phyloP scores from a whole-genome alignment of 1,140 invertebrate species.

The Drosophila gunungcola region DNA sequence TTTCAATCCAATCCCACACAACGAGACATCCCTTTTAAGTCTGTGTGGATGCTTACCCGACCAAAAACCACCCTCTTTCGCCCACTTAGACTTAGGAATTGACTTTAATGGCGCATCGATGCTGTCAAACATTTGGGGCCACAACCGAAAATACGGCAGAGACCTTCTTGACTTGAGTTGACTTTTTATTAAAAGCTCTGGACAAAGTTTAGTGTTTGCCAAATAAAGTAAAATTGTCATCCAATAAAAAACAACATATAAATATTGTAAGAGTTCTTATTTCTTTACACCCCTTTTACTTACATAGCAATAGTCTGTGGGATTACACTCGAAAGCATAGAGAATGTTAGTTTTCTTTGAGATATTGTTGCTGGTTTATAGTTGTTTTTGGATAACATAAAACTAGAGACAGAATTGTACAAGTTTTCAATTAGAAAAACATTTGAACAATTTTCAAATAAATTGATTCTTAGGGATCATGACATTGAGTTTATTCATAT shows the following conservation, averaged over 20 bases:
- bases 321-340: neutral
- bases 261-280: neutral
- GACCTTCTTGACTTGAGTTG: neutral
- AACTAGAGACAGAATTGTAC: no score
- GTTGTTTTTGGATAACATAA: no score
- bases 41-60: neutral
- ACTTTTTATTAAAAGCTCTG: constrained; percentile 13
- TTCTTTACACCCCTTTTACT: neutral
- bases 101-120: constrained; percentile 51
- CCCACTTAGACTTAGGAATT: constrained; percentile 19
- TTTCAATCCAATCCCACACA: constrained; percentile 3
- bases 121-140: constrained; percentile 43
- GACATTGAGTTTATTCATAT: no score
- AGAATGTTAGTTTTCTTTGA: no score
- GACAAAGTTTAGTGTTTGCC: constrained; percentile 7
- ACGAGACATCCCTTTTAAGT: neutral
- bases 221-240: constrained; percentile 3
- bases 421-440: no score
- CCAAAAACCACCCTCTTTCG: neutral
- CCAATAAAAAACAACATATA: constrained; percentile 2
- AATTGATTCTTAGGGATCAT: no score
- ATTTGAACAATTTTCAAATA: no score
- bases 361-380: no score
- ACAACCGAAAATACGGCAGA: constrained; percentile 1
- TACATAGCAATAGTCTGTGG: neutral